Evolutionary conservation across 2,888 invertebrate species (phyloP).

Genomic region (Macrosoma leucophasiata): DNA sequence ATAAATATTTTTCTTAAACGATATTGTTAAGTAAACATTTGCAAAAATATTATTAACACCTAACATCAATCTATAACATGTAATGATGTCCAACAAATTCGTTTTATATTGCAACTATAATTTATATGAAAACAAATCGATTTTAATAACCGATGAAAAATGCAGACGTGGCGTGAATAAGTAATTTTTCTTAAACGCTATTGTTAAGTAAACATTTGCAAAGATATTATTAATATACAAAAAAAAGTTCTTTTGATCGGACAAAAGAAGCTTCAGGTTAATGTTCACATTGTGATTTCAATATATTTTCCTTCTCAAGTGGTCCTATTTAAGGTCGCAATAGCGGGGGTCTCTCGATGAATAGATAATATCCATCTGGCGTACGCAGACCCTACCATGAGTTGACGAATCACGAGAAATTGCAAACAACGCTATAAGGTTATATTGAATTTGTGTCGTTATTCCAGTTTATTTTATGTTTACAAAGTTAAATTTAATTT

Average conservation of each 20-base stretch:
- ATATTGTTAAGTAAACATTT: slow-evolving; percentile 62
- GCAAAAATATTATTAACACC: slow-evolving; percentile 38
- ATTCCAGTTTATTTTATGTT: slow-evolving; percentile 1
- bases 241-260: slow-evolving; percentile 53
- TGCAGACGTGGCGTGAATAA: slow-evolving; percentile 58
- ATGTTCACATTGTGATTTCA: slow-evolving; percentile 67
- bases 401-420: slow-evolving; percentile 52
- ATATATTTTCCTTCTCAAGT: slow-evolving; percentile 68
- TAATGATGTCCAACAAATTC: no score
- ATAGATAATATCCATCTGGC: slow-evolving; percentile 67
- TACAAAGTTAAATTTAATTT: background rate
- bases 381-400: slow-evolving; percentile 60
- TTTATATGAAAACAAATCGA: no score
- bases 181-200: slow-evolving; percentile 60
- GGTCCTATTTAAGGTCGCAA: slow-evolving; percentile 58
- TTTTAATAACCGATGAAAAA: slow-evolving; percentile 49
- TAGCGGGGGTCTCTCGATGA: slow-evolving; percentile 56
- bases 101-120: no score
- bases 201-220: slow-evolving; percentile 62
- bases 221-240: slow-evolving; percentile 41
- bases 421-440: slow-evolving; percentile 34
- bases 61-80: no score
- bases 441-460: slow-evolving; percentile 12
- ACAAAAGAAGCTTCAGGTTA: slow-evolving; percentile 57
- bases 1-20: slow-evolving; percentile 63